Conservation (phyloP, 2,113 vertebrate genomes). For the Malurus elegans region DNA sequence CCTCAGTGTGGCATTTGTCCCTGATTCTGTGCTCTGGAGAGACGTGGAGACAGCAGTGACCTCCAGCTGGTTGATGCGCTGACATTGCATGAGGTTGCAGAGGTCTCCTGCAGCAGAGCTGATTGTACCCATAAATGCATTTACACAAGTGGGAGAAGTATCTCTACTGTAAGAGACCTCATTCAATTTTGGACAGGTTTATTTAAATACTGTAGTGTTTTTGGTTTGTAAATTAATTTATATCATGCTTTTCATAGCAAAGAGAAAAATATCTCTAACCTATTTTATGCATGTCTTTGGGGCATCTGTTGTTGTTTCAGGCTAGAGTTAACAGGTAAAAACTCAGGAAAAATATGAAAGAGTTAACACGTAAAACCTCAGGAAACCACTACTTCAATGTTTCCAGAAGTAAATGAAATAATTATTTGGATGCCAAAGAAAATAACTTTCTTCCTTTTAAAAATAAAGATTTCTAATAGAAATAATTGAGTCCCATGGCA, state of each 20-base stretch:
- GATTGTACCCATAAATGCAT: neutral
- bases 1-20: neutral
- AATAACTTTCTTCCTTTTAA: constrained; percentile 37
- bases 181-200: neutral
- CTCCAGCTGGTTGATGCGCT: neutral
- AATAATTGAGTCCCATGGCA: constrained; percentile 63
- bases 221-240: neutral
- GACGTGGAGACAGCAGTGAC: neutral
- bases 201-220: neutral
- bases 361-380: constrained; percentile 26
- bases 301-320: neutral
- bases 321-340: neutral
- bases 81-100: accelerated
- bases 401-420: constrained; percentile 58
- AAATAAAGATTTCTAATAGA: constrained; percentile 50
- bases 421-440: constrained; percentile 55
- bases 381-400: constrained; percentile 45
- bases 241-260: neutral
- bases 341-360: neutral
- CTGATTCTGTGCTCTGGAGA: neutral
- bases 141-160: neutral
- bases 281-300: neutral
- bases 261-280: neutral
- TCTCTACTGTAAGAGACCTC: neutral
- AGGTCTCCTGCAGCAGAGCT: neutral